phyloP scores from a whole-genome alignment of 1,140 invertebrate genomes.

The Drosophila saltans region DNA sequence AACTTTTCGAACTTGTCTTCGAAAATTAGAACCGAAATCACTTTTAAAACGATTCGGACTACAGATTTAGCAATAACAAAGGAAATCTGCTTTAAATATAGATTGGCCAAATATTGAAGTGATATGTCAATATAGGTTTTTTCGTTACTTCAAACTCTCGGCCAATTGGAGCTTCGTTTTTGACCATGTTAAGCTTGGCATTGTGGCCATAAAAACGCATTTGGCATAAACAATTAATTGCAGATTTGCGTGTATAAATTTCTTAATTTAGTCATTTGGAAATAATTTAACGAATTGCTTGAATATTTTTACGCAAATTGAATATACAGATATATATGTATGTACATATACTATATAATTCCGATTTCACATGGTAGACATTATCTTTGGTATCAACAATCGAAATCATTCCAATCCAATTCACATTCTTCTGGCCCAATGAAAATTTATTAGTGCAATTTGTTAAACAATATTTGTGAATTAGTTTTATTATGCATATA shows the following conservation, averaged over 20 bases:
- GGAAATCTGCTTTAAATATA: too few species aligned
- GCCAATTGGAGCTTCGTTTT: background rate
- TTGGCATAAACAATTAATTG: conserved; percentile 2
- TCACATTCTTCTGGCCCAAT: conserved; percentile 29
- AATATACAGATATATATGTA: background rate
- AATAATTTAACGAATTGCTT: background rate
- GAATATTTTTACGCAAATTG: background rate
- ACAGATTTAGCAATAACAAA: too few species aligned
- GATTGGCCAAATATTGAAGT: too few species aligned
- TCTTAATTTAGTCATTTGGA: background rate
- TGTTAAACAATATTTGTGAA: conserved; percentile 69
- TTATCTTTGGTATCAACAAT: background rate
- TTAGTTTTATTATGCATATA: conserved; percentile 48
- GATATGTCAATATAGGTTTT: too few species aligned
- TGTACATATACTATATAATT: background rate
- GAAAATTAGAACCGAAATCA: too few species aligned
- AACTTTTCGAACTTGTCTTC: too few species aligned
- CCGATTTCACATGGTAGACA: background rate
- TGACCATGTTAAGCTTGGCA: background rate
- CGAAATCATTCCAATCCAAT: background rate
- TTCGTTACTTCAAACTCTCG: too few species aligned
- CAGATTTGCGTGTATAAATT: background rate
- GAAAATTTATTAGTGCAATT: conserved; percentile 61
- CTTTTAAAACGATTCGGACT: too few species aligned
- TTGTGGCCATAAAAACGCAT: conserved; percentile 5